Base-by-base conservation (phyloP, 1,140 invertebrate genomes). In the Gonatopus flavifemur region DNA sequence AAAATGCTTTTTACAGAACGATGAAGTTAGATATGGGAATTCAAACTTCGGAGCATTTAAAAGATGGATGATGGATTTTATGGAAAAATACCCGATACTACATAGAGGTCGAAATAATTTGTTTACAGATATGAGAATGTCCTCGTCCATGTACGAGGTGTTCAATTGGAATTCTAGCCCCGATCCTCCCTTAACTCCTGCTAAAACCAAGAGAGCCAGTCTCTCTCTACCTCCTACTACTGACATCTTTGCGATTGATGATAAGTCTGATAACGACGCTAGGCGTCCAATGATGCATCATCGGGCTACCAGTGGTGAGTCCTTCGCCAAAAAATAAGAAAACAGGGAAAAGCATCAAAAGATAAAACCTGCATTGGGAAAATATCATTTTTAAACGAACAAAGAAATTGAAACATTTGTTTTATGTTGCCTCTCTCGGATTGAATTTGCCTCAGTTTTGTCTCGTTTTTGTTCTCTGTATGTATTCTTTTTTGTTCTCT, bases 91-190 rank as follows among this genome's bases (percentile, higher is more conserved):
- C 21, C 37, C 55, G 56, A 64, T 56, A 39, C 30, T 58, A 45
- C 44, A 58, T 49, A n/a, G n/a, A n/a, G 52, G 54, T 66, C 60
- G 58, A 62, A n/a, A 59, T 67, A 56, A 53, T 74, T 74, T 77
- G 55, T 80, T 83, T 81, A 58, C 83, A 85, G 83, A 85, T 83
- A 79, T 81, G 74, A 77, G 81, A 80, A 86, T 84, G 77, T 86
- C 85, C 71, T 82, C 84, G 72, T 87, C 86, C 69, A 87, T 88
- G 84, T 86, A 87, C 78, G 86, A 87, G 79, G 84, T 88, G 60
- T 86, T 88, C 77, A 84, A 86, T 82, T 87, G 86, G 86, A 83
- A 80, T 70, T 62, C 66, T 70, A 70, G 70, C 66, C 64, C 77
- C 50, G 75, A 77, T 69, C 69, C 74, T 66, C 70, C 72, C 54